Evolutionary conservation across 2,797 vertebrate genomes (phyloP), one percentile per base, ranked within the genome.

Genomic region (Pterois miles): DNA sequence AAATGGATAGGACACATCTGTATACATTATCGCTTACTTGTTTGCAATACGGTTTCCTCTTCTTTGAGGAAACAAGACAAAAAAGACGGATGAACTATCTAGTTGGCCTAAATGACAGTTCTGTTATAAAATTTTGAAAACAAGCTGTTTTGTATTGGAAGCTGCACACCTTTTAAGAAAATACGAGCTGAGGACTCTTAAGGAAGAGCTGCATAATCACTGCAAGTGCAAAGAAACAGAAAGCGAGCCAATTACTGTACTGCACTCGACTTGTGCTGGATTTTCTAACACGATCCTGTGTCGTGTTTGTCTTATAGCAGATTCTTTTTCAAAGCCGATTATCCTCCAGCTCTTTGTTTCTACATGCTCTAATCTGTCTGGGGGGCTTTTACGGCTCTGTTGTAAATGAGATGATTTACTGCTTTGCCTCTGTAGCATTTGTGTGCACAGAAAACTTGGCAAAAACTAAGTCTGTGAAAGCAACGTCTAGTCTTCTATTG

Each of bases 361-460:
- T 64, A 77, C 22, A 67, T n/a, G 62, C 23, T 83, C 27, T 72
- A 33, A 79, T 82, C 83, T 73, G 64, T 71, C 69, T 68, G 14
- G 12, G 46, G n/a, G 31, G n/a, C 18, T 70, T 74, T 70, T 48
- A 76, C 2, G 14, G 36, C 76, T 76, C 50, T 8, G 29, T 11
- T 65, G 29, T 60, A 62, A 74, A 81, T 40, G 25, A 54, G 20
- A 70, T 34, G 22, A 50, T 8, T 58, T 29, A 66, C 9, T 46
- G 58, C 53, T 74, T 31, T 54, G 36, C 50, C 52, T 74, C 46
- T 53, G n/a, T 8, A 46, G 14, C 62, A 23, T 58, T 58, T 59
- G 20, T 63, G 43, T 43, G 31, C 65, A 48, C 18, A 14, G 16
- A 50, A 56, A 80, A 67, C 23, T 18, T n/a, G 3, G 8, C 11